These are phyloP conservation scores for Eristalis arbustorum DNA, from an alignment of 2,888 invertebrate species.

Conservation along the genomic window DNA sequence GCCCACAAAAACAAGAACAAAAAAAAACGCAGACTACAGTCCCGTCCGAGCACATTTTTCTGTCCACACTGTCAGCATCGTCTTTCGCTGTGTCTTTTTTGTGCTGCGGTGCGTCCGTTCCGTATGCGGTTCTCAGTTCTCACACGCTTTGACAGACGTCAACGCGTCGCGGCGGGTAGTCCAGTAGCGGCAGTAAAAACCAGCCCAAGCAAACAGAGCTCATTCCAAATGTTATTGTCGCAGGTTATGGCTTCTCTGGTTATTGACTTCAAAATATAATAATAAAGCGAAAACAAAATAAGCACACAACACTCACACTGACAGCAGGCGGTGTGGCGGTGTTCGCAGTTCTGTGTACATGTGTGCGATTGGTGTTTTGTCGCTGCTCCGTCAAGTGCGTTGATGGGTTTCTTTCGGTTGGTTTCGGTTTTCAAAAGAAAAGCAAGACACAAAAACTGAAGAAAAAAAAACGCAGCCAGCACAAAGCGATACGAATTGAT, in stretches of 20 bases:
- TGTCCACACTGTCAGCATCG: background rate
- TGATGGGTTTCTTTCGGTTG: slow-evolving; percentile 47
- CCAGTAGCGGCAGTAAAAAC: slow-evolving; percentile 18
- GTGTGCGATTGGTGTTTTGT: slow-evolving; percentile 21
- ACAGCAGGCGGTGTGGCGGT: background rate
- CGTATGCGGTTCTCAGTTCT: slow-evolving; percentile 33
- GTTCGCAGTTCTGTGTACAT: background rate
- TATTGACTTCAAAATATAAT: slow-evolving; percentile 58
- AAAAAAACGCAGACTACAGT: background rate
- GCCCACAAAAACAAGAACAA: background rate
- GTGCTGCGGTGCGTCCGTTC: slow-evolving; percentile 9
- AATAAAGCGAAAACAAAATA: slow-evolving; percentile 24
- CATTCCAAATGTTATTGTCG: slow-evolving; percentile 56
- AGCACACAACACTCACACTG: background rate
- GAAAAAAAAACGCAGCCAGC: background rate
- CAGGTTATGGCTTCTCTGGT: slow-evolving; percentile 62
- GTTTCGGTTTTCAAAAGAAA: slow-evolving; percentile 54
- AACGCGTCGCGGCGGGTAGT: slow-evolving; percentile 34
- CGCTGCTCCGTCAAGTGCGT: slow-evolving; percentile 48
- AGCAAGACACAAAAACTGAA: background rate
- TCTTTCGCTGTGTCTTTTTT: slow-evolving; percentile 1
- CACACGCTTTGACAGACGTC: slow-evolving; percentile 36
- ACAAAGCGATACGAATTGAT: slow-evolving; percentile 39
- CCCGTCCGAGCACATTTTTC: background rate
- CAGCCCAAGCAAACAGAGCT: slow-evolving; percentile 22